These are phyloP conservation scores for Limenitis camilla DNA, from an alignment of 2,888 invertebrate species.

Conservation along the genomic window DNA sequence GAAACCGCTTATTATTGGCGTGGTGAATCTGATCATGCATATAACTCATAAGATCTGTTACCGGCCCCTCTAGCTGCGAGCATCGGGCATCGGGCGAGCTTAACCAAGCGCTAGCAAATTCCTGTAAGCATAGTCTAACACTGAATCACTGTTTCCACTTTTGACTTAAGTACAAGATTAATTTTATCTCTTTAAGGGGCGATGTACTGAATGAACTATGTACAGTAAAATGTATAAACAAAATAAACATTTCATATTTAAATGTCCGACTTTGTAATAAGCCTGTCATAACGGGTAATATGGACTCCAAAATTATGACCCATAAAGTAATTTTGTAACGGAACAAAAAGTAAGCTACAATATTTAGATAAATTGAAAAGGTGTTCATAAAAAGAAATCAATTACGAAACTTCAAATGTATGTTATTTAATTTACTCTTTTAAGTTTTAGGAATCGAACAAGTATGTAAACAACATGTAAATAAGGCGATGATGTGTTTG, in stretches of 20 bases:
- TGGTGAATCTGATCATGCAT: conserved; percentile 42
- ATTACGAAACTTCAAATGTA: background rate
- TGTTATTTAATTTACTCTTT: background rate
- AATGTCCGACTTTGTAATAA: too few species aligned
- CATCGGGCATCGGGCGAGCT: conserved; percentile 30
- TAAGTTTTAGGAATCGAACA: background rate
- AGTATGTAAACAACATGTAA: conserved; percentile 10
- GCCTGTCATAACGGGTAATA: too few species aligned
- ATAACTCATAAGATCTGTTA: conserved; percentile 20
- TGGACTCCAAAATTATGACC: background rate
- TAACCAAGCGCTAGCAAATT: conserved; percentile 34
- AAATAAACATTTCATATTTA: too few species aligned
- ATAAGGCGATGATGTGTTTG: conserved; percentile 12
- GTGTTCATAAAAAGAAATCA: background rate
- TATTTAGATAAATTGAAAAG: too few species aligned
- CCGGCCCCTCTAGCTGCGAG: conserved; percentile 22
- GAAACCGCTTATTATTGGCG: conserved; percentile 51
- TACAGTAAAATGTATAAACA: background rate
- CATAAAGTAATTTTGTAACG: too few species aligned
- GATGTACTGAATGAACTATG: background rate
- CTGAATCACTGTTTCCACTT: conserved; percentile 33
- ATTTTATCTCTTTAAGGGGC: conserved; percentile 18
- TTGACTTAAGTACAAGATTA: conserved; percentile 27
- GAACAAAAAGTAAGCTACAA: too few species aligned
- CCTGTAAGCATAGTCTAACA: conserved; percentile 31